Percentiles rank a stretch among this genome's conserved stretches.
These are phyloP conservation scores for Trimorus sp. DNA, from an alignment of 2,888 invertebrate species.

Conservation along the genomic window DNA sequence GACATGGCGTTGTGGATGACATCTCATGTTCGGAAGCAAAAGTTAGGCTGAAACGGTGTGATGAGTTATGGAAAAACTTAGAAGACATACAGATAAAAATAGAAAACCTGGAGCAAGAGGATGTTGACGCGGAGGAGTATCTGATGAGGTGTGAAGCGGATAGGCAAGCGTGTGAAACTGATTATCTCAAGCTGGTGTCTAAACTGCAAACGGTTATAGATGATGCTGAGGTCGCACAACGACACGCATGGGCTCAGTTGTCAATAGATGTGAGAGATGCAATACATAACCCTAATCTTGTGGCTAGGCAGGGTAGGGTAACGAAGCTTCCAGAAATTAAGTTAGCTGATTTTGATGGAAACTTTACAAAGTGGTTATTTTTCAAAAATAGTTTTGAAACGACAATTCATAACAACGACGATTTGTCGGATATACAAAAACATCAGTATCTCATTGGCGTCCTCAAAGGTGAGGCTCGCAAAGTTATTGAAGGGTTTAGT, in stretches of 20 bases:
- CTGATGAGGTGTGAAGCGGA: too few relatives aligned
- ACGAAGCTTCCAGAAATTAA: constrained; percentile 25
- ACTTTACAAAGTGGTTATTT: constrained; percentile 58
- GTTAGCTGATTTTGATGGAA: constrained; percentile 60
- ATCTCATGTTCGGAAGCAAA: too few relatives aligned
- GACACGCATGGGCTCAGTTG: not conserved
- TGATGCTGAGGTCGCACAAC: not conserved
- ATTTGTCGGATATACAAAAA: constrained; percentile 56
- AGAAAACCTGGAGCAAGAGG: too few relatives aligned
- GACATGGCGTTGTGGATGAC: too few relatives aligned
- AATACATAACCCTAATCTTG: not conserved
- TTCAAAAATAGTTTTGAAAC: constrained; percentile 62
- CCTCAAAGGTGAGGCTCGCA: constrained; percentile 61
- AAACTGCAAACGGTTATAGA: not conserved
- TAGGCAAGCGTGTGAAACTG: too few relatives aligned
- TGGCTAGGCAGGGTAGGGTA: not conserved
- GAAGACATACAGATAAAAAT: too few relatives aligned
- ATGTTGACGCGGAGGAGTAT: too few relatives aligned
- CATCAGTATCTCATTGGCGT: constrained; percentile 63
- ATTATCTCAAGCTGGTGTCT: too few relatives aligned
- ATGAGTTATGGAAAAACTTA: too few relatives aligned
- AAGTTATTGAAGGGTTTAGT: constrained; percentile 59
- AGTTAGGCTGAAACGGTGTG: too few relatives aligned
- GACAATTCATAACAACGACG: constrained; percentile 45
- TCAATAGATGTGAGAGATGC: not conserved